phyloP scores from a whole-genome alignment of 2,113 vertebrate species.

The Seriola quinqueradiata region DNA sequence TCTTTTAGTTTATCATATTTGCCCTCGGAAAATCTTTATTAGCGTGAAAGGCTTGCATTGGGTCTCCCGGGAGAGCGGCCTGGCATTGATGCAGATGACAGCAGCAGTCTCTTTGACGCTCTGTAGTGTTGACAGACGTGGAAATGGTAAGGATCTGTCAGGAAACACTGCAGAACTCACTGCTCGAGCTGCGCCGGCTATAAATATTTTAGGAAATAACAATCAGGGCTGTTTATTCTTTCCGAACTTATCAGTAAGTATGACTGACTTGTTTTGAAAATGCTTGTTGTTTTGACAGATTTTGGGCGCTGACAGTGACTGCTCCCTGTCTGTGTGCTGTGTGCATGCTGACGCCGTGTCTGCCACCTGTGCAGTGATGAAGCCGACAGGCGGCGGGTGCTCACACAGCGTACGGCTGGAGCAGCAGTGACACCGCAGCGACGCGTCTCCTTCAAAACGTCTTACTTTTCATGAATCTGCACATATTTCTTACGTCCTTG shows the following conservation, averaged over 20 bases:
- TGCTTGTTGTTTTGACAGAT: constrained; percentile 70
- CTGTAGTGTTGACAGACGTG: constrained; percentile 66
- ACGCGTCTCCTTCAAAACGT: constrained; percentile 9
- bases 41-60: constrained; percentile 70
- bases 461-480: constrained; percentile 2
- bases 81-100: constrained; percentile 68
- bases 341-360: constrained; percentile 20
- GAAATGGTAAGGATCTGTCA: constrained; percentile 66
- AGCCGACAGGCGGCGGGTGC: constrained; percentile 20
- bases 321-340: constrained; percentile 45
- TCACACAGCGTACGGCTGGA: neutral
- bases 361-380: constrained; percentile 43
- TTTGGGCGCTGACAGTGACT: constrained; percentile 49
- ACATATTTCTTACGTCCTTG: neutral
- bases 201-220: constrained; percentile 78
- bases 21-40: constrained; percentile 81
- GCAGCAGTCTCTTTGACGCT: constrained; percentile 59
- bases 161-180: constrained; percentile 48
- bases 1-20: constrained; percentile 78
- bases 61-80: constrained; percentile 51
- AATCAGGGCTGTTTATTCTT: constrained; percentile 73
- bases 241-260: constrained; percentile 60
- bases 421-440: neutral
- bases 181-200: constrained; percentile 58
- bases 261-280: constrained; percentile 77